phyloP scores from a whole-genome alignment of 2,888 invertebrate species.

The Barypeithes pellucidus region DNA sequence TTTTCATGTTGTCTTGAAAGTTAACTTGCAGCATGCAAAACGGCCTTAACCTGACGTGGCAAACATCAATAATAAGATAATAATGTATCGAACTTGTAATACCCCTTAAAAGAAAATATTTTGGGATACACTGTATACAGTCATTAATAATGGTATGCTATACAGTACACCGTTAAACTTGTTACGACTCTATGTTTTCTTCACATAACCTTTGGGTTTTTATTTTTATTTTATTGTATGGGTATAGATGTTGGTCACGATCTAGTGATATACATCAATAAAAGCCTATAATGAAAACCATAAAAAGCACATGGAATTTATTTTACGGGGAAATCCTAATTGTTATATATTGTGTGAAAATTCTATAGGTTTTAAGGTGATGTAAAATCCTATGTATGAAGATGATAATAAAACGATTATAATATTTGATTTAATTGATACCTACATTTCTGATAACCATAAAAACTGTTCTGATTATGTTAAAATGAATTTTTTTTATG shows the following conservation, averaged over 20 bases:
- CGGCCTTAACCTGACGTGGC: no score
- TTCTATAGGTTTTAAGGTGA: neutral
- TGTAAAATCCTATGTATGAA: neutral
- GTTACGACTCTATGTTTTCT: neutral
- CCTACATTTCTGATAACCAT: no score
- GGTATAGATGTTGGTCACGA: neutral
- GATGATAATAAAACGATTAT: no score
- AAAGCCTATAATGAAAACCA: neutral
- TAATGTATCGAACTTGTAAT: no score
- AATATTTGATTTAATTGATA: no score
- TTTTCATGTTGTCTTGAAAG: no score
- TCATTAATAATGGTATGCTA: neutral
- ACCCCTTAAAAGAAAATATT: no score
- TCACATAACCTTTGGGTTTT: neutral
- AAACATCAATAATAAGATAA: no score
- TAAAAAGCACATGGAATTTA: neutral
- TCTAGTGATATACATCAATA: conserved; percentile 3
- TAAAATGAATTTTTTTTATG: no score
- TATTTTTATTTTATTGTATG: neutral
- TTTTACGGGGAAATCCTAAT: conserved; percentile 4
- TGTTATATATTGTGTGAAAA: neutral
- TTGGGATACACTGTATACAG: neutral
- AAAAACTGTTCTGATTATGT: no score
- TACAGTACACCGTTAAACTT: neutral
- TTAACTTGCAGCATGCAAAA: no score